A percentile compares a stretch with the other conserved stretches of the same genome.
phyloP scores from a whole-genome alignment of 1,140 invertebrate species.

The Mizuhopecten yessoensis region DNA sequence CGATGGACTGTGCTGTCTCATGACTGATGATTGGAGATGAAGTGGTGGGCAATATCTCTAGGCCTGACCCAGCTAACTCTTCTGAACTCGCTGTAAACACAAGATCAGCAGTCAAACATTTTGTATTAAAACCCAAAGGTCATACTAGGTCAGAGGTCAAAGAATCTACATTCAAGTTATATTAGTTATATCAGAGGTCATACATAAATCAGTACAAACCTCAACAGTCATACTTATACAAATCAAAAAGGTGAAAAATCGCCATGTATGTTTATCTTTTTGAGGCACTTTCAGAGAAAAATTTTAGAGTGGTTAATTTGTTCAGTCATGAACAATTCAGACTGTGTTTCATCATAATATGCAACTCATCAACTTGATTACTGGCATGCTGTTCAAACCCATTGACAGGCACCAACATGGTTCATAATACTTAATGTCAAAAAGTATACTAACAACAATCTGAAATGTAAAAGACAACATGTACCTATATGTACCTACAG shows the following conservation, averaged over 20 bases:
- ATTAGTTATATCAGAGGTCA: not conserved
- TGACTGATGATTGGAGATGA: constrained; percentile 10
- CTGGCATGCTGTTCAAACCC: too few species aligned
- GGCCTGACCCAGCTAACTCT: constrained; percentile 43
- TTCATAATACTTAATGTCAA: too few species aligned
- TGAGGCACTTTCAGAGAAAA: not conserved
- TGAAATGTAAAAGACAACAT: too few species aligned
- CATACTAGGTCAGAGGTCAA: not conserved
- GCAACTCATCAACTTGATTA: too few species aligned
- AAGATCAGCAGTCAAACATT: too few species aligned
- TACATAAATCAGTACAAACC: too few species aligned
- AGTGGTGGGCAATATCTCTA: not conserved
- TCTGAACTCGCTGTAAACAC: constrained; percentile 56
- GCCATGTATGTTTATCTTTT: too few species aligned
- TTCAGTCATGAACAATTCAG: constrained; percentile 3
- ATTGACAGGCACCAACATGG: too few species aligned
- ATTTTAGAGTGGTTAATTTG: constrained; percentile 22
- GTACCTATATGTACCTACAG: too few species aligned
- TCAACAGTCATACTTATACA: too few species aligned
- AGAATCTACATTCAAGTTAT: not conserved
- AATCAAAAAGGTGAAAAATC: too few species aligned
- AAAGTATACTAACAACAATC: too few species aligned
- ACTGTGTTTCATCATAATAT: not conserved
- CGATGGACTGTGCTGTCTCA: constrained; percentile 18
- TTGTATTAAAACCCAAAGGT: not conserved